Evolutionary conservation across 2,797 vertebrate genomes (phyloP).

Genomic region (Neomorphus geoffroyi): DNA sequence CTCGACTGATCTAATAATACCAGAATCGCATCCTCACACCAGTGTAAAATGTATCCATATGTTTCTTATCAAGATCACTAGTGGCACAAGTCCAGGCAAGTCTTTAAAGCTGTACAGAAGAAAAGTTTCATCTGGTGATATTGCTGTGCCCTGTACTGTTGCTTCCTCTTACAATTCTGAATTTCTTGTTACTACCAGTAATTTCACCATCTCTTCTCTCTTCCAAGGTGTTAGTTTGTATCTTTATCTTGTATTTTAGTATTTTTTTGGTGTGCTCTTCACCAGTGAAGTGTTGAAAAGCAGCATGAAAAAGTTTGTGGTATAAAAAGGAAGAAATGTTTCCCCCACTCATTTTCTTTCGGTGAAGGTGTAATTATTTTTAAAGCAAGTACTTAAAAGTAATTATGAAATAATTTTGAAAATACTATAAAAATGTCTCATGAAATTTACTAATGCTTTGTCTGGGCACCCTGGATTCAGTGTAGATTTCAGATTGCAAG

Average conservation of each 20-base stretch:
- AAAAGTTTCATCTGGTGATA: conserved; percentile 39
- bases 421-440: background rate
- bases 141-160: background rate
- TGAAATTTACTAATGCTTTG: background rate
- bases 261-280: background rate
- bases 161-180: conserved; percentile 13
- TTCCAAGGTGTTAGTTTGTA: background rate
- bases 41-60: conserved; percentile 52
- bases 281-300: background rate
- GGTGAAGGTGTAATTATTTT: background rate
- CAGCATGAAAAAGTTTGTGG: background rate
- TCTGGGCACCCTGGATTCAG: background rate
- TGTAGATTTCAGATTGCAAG: background rate
- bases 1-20: conserved; percentile 53
- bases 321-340: background rate
- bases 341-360: background rate
- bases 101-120: conserved; percentile 48
- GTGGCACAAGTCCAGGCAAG: conserved; percentile 55
- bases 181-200: background rate
- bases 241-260: background rate
- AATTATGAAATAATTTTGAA: background rate
- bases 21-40: conserved; percentile 60
- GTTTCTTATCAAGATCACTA: conserved; percentile 59
- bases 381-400: background rate
- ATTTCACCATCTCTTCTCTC: background rate